Evolutionary conservation across 2,888 invertebrate genomes (phyloP).

Genomic region (Bedellia somnulentella): DNA sequence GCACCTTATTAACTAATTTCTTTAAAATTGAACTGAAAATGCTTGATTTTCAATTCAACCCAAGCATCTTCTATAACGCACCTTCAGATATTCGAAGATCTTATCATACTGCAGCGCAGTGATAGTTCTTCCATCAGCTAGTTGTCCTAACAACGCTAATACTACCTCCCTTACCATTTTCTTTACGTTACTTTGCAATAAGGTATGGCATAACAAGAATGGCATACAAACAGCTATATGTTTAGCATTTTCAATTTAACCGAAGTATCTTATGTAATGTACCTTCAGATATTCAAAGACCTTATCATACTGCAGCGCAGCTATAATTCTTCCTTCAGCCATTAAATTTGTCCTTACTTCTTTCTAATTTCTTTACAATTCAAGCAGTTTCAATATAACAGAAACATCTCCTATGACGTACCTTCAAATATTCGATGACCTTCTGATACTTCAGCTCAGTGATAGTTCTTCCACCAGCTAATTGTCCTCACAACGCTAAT

Average conservation of each 20-base stretch:
- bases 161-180: constrained; percentile 64
- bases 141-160: constrained; percentile 72
- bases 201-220: constrained; percentile 84
- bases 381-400: too few species aligned
- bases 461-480: constrained; percentile 79
- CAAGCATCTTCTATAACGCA: too few species aligned
- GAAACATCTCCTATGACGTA: too few species aligned
- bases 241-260: too few species aligned
- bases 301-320: constrained; percentile 77
- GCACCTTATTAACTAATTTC: too few species aligned
- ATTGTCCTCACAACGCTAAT: constrained; percentile 72
- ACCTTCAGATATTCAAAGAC: constrained; percentile 66
- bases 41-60: too few species aligned
- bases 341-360: constrained; percentile 71
- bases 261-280: too few species aligned
- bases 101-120: constrained; percentile 80
- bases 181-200: too few species aligned
- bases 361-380: too few species aligned
- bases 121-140: constrained; percentile 79
- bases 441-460: constrained; percentile 80
- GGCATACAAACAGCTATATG: too few species aligned
- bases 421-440: constrained; percentile 60
- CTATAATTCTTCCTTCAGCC: constrained; percentile 78
- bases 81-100: constrained; percentile 60
- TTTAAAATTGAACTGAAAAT: too few species aligned